Percentiles rank a stretch among this genome's conserved stretches.
These are phyloP conservation scores for Chesias legatella DNA, from an alignment of 2,888 invertebrate species.

Conservation along the genomic window DNA sequence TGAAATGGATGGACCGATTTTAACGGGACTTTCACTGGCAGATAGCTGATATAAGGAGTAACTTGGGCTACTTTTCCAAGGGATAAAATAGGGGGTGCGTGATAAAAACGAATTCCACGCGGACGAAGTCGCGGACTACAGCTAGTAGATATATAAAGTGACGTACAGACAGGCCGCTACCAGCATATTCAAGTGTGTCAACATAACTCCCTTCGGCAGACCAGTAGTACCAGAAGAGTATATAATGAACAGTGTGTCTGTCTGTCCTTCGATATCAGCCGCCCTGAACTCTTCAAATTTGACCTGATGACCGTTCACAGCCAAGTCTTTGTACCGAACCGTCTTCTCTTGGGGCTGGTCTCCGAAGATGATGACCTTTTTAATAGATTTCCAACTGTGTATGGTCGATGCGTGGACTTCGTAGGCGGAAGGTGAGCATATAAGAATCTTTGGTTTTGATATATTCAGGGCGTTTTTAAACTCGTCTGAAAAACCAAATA, in stretches of 20 bases:
- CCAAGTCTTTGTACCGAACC: conserved; percentile 44
- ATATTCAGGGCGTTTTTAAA: conserved; percentile 50
- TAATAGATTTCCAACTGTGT: conserved; percentile 32
- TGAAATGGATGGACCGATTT: too few relatives aligned
- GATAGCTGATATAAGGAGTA: too few relatives aligned
- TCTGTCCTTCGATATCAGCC: conserved; percentile 46
- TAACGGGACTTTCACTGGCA: too few relatives aligned
- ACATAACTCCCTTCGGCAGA: conserved; percentile 61
- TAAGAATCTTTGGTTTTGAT: conserved; percentile 51
- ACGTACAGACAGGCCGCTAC: conserved; percentile 46
- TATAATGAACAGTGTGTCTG: conserved; percentile 48
- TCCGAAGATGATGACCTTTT: conserved; percentile 51
- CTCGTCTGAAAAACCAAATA: conserved; percentile 48
- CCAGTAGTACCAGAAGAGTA: conserved; percentile 71
- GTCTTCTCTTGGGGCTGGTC: conserved; percentile 33
- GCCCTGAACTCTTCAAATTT: conserved; percentile 44
- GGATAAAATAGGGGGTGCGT: too few relatives aligned
- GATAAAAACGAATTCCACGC: too few relatives aligned
- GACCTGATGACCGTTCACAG: conserved; percentile 37
- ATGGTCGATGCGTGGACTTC: conserved; percentile 41
- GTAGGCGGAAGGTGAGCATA: conserved; percentile 50
- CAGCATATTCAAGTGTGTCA: conserved; percentile 53
- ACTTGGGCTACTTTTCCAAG: too few relatives aligned
- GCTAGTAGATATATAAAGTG: not conserved
- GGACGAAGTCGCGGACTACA: too few relatives aligned